A percentile compares a stretch with the other conserved stretches of the same genome.
These are phyloP conservation scores for Sesia apiformis DNA, from an alignment of 2,888 invertebrate species.

Conservation along the genomic window DNA sequence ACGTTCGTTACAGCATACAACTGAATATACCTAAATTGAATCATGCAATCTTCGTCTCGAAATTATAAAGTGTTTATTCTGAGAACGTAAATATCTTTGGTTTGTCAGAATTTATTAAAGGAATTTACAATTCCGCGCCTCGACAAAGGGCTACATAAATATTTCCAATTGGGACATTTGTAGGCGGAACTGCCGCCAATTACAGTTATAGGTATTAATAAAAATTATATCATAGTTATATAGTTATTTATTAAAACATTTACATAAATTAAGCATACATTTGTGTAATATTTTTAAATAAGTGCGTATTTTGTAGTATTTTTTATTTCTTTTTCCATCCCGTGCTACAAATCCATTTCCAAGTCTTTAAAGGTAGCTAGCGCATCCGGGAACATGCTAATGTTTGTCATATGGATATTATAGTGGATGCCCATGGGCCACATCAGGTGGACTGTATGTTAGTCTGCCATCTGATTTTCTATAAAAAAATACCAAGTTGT, in stretches of 20 bases:
- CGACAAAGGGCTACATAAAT: conserved; percentile 21
- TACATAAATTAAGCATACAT: no score
- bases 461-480: neutral
- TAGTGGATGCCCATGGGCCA: no score
- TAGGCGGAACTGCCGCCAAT: neutral
- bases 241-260: no score
- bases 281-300: no score
- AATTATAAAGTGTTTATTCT: conserved; percentile 11
- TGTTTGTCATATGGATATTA: no score
- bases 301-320: no score
- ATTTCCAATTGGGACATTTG: conserved; percentile 2
- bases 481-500: conserved; percentile 1
- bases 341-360: no score
- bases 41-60: neutral
- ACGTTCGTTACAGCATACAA: neutral
- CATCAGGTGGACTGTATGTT: no score
- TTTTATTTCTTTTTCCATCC: no score
- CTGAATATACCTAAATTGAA: neutral
- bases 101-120: conserved; percentile 25
- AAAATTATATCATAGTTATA: no score
- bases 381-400: no score
- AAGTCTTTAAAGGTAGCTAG: no score
- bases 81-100: conserved; percentile 16
- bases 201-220: neutral
- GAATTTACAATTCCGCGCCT: conserved; percentile 22